Percentiles rank a stretch among this genome's conserved stretches.
Evolutionary conservation across 2,113 vertebrate genomes (phyloP).

Genomic region (Scomber japonicus): DNA sequence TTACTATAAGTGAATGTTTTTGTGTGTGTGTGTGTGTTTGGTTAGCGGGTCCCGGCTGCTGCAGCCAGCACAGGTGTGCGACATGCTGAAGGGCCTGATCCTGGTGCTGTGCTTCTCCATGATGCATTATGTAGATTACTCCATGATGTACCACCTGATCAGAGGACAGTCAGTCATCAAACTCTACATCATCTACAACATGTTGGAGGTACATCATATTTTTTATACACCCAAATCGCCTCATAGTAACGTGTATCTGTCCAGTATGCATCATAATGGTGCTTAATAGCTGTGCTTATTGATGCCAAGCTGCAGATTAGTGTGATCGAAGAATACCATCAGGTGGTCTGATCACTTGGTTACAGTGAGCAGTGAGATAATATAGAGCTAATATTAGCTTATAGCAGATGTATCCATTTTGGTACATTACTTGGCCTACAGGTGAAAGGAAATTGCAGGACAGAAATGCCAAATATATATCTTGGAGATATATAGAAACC

Average conservation of each 20-base stretch:
- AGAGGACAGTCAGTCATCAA: slow-evolving; percentile 99
- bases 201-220: slow-evolving; percentile 92
- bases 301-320: neutral
- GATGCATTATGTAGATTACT: slow-evolving; percentile 99
- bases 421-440: too few relatives aligned
- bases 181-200: slow-evolving; percentile 99
- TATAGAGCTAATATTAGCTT: too few relatives aligned
- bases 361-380: too few relatives aligned
- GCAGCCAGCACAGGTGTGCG: slow-evolving; percentile 97
- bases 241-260: too few relatives aligned
- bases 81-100: slow-evolving; percentile 96
- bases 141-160: slow-evolving; percentile 99
- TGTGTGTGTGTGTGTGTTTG: slow-evolving; percentile 51
- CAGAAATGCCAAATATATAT: too few relatives aligned
- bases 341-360: too few relatives aligned
- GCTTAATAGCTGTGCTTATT: neutral
- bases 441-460: too few relatives aligned
- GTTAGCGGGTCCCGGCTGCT: slow-evolving; percentile 92
- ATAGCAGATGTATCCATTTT: too few relatives aligned
- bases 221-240: neutral
- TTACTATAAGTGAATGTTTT: neutral
- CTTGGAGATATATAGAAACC: too few relatives aligned
- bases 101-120: slow-evolving; percentile 95
- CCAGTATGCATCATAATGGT: neutral
- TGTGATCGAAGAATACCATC: too few relatives aligned